These are phyloP conservation scores for Dione vanillae DNA, from an alignment of 2,888 invertebrate genomes.

Conservation along the genomic window DNA sequence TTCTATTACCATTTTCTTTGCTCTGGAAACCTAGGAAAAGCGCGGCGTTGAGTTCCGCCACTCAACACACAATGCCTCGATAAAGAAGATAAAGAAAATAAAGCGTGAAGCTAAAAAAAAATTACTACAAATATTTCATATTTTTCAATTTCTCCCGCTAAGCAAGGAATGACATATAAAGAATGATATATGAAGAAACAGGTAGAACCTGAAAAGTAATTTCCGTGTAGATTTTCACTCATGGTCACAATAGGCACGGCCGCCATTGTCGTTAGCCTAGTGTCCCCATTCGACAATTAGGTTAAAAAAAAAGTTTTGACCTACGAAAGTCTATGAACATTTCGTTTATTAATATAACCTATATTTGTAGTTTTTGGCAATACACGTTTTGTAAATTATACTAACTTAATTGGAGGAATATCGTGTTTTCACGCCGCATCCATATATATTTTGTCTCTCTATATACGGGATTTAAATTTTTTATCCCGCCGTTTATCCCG, in stretches of 20 bases:
- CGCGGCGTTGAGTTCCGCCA: too few species aligned
- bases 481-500: too few species aligned
- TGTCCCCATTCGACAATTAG: constrained; percentile 48
- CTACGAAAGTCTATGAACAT: constrained; percentile 22
- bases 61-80: too few species aligned
- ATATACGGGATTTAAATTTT: too few species aligned
- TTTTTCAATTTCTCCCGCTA: not conserved
- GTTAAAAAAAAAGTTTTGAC: constrained; percentile 47
- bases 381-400: not conserved
- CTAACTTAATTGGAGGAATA: not conserved
- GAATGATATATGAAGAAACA: constrained; percentile 5
- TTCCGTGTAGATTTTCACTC: constrained; percentile 11
- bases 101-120: too few species aligned
- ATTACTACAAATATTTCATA: too few species aligned
- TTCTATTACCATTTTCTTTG: too few species aligned
- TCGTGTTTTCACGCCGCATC: too few species aligned
- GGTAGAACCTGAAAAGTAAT: constrained; percentile 7
- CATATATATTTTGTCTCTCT: too few species aligned
- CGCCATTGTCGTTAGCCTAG: constrained; percentile 42
- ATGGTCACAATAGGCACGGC: constrained; percentile 35
- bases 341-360: constrained; percentile 20
- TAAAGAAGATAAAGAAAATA: too few species aligned
- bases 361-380: constrained; percentile 22
- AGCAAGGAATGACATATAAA: not conserved
- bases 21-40: too few species aligned